Conservation (phyloP, 1,140 invertebrate species). For the Drosophila parvula region DNA sequence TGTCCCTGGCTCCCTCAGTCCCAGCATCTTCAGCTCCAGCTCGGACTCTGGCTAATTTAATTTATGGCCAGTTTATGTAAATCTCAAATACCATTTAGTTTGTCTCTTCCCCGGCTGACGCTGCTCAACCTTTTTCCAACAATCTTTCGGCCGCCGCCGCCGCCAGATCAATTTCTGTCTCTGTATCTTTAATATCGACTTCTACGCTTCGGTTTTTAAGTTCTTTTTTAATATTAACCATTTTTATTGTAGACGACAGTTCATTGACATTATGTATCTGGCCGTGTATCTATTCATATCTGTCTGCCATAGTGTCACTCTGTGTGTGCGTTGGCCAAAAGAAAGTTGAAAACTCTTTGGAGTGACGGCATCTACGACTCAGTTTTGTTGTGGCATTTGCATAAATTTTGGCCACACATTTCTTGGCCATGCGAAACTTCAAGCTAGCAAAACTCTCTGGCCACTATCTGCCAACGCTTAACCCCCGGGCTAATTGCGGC, state of each 20-base stretch:
- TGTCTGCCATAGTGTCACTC: constrained; percentile 4
- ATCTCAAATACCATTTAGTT: constrained; percentile 73
- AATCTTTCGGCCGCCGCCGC: background rate
- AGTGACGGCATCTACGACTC: constrained; percentile 37
- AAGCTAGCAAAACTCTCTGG: background rate
- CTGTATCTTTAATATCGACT: constrained; percentile 43
- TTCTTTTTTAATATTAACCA: constrained; percentile 71
- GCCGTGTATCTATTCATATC: constrained; percentile 32
- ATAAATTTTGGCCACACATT: constrained; percentile 77
- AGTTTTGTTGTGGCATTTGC: constrained; percentile 58
- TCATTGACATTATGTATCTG: constrained; percentile 67
- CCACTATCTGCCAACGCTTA: constrained; percentile 8
- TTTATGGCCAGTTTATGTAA: constrained; percentile 81
- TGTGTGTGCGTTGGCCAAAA: constrained; percentile 51
- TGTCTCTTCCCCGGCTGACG: constrained; percentile 8
- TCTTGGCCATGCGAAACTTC: constrained; percentile 69
- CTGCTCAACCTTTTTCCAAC: background rate
- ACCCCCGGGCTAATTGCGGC: constrained; percentile 49
- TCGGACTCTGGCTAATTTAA: constrained; percentile 68
- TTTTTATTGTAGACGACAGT: constrained; percentile 56
- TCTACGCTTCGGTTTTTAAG: constrained; percentile 45
- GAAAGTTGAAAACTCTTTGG: constrained; percentile 66
- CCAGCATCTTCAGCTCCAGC: constrained; percentile 5
- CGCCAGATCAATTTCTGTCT: constrained; percentile 60
- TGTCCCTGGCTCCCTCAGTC: constrained; percentile 19